phyloP scores from a whole-genome alignment of 2,113 vertebrate species.

The Osmerus mordax region DNA sequence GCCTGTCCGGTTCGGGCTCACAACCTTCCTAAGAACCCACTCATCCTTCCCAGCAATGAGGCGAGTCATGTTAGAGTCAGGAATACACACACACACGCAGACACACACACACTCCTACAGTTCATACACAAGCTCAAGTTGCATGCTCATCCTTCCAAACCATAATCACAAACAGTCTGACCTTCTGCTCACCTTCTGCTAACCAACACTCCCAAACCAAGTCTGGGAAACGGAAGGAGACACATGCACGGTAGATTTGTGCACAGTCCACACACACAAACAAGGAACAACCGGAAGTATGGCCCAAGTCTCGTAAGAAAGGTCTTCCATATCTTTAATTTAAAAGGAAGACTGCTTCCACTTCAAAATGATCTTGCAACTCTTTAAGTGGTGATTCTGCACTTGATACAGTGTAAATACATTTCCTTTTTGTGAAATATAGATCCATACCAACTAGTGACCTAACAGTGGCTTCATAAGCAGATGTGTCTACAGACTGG shows the following conservation, averaged over 20 bases:
- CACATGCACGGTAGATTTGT: neutral
- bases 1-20: constrained; percentile 28
- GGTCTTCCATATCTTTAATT: constrained; percentile 41
- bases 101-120: neutral
- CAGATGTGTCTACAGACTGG: too few relatives aligned
- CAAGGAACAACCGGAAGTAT: neutral
- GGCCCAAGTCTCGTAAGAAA: neutral
- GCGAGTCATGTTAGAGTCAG: constrained; percentile 68
- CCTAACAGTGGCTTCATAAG: too few relatives aligned
- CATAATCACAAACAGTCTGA: neutral
- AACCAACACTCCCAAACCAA: constrained; percentile 23
- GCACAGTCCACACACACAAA: neutral
- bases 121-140: constrained; percentile 1
- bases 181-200: neutral
- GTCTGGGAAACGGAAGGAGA: neutral
- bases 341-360: constrained; percentile 11
- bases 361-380: neutral
- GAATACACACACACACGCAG: constrained; percentile 28
- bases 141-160: constrained; percentile 1
- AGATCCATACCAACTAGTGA: too few relatives aligned
- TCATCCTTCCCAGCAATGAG: constrained; percentile 73
- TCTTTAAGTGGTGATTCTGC: neutral
- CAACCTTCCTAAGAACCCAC: constrained; percentile 61
- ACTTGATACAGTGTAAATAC: neutral
- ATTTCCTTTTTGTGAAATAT: too few relatives aligned